Evolutionary conservation across 2,797 vertebrate species (phyloP), one percentile per base, ranked within the genome.

Genomic region (Sus cebifrons): DNA sequence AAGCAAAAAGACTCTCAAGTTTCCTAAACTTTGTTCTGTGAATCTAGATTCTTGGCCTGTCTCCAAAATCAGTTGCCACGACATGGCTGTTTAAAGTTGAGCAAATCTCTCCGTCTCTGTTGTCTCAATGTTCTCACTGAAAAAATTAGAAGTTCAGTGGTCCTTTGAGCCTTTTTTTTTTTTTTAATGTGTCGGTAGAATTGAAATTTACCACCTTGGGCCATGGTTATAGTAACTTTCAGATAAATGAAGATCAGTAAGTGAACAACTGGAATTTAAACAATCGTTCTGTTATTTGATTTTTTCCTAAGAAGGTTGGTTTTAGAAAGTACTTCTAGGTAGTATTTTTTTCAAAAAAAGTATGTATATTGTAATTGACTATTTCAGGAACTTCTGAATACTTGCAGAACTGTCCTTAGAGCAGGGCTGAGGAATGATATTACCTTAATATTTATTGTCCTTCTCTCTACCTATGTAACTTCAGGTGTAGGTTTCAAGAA

Each of bases 311-410:
- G 23, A 84, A 93, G 27, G 8, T 40, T 94, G 16, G 7, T 89
- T 86, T 65, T 81, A 74, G 20, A 64, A 86, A 86, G 44, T 77
- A 71, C 3, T 89, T 82, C 49, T 70, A 52, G 12, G 20, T 82
- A 70, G 15, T 83, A n/a, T 68, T 83, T 87, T 70, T 25, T 36
- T 36, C 36, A 29, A 91, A 86, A 62, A 65, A 65, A 52, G 27
- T 49, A 49, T 49, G 13, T 13, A 40, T 68, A 29, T 77, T 62
- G 4, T 49, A 83, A 52, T 12, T 92, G 18, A 68, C 23, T 82
- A 25, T 27, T 92, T 90, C 5, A 89, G 21, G 29, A 93, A 15
- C 7, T 86, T 86, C 71, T 83, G 86, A 92, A 16, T 82, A 92
- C 13, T 67, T 73, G 18, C 3, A 94, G 25, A 49, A 6, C 29